Conservation (phyloP, 2,888 invertebrate genomes). For the Eupithecia insigniata region DNA sequence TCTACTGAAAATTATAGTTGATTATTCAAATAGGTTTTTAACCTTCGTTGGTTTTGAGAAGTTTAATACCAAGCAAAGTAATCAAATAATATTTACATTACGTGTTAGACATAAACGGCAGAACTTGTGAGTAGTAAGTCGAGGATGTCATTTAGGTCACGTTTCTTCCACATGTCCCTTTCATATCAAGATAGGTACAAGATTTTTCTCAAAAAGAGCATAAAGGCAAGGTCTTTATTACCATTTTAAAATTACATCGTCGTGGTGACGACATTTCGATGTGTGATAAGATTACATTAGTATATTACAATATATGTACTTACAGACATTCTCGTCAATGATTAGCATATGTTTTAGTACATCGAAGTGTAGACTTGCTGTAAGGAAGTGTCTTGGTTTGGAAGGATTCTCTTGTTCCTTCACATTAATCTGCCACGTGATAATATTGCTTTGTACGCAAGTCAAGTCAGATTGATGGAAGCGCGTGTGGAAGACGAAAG, state of each 20-base stretch:
- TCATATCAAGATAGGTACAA: conserved; percentile 11
- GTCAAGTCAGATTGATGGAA: conserved; percentile 14
- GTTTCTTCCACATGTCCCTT: conserved; percentile 26
- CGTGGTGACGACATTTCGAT: background rate
- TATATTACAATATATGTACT: background rate
- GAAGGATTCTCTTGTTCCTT: conserved; percentile 4
- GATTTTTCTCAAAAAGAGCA: background rate
- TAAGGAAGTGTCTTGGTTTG: background rate
- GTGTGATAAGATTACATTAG: background rate
- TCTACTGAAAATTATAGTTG: conserved; percentile 33
- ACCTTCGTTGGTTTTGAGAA: conserved; percentile 34
- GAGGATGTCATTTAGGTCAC: conserved; percentile 48
- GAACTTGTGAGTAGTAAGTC: conserved; percentile 53
- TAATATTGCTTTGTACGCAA: conserved; percentile 9
- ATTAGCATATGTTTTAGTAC: background rate
- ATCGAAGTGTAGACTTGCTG: conserved; percentile 12
- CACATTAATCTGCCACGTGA: conserved; percentile 11
- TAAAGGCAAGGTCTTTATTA: background rate
- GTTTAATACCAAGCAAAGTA: conserved; percentile 28
- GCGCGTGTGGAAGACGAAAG: conserved; percentile 11
- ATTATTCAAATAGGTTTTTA: conserved; percentile 32
- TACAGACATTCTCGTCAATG: background rate
- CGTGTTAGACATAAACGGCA: conserved; percentile 45
- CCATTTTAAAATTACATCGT: background rate
- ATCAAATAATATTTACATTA: conserved; percentile 32